These are phyloP conservation scores for Macrostomum lignano DNA, from an alignment of 1,140 invertebrate genomes.

Conservation along the genomic window DNA sequence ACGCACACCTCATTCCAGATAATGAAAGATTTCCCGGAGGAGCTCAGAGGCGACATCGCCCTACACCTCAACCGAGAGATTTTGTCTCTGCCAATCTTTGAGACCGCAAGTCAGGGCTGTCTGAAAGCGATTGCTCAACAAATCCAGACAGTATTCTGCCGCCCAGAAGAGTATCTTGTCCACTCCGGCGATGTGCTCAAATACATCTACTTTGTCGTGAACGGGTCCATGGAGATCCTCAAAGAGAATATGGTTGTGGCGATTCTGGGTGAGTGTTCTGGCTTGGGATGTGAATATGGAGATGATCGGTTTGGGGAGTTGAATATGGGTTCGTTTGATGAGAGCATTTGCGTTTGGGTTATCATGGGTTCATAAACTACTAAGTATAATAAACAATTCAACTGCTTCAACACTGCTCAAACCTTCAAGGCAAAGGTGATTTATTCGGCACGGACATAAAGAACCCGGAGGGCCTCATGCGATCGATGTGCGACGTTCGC, in stretches of 20 bases:
- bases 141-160: conserved; percentile 18
- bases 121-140: conserved; percentile 15
- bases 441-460: conserved; percentile 66
- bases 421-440: conserved; percentile 67
- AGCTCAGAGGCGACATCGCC: conserved; percentile 65
- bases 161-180: conserved; percentile 20
- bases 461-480: conserved; percentile 46
- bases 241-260: conserved; percentile 23
- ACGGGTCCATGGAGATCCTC: conserved; percentile 22
- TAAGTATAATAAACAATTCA: too few relatives aligned
- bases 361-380: too few relatives aligned
- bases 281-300: not conserved
- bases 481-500: conserved; percentile 70
- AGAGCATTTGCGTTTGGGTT: too few relatives aligned
- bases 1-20: too few relatives aligned
- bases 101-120: conserved; percentile 34
- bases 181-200: conserved; percentile 22
- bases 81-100: conserved; percentile 67
- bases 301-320: too few relatives aligned
- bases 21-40: conserved; percentile 75
- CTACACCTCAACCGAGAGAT: conserved; percentile 80
- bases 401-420: too few relatives aligned
- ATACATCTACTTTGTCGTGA: conserved; percentile 22
- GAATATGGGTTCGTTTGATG: too few relatives aligned
- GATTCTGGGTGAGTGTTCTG: conserved; percentile 14